phyloP scores from a whole-genome alignment of 1,140 invertebrate species.

The Colletes latitarsis region DNA sequence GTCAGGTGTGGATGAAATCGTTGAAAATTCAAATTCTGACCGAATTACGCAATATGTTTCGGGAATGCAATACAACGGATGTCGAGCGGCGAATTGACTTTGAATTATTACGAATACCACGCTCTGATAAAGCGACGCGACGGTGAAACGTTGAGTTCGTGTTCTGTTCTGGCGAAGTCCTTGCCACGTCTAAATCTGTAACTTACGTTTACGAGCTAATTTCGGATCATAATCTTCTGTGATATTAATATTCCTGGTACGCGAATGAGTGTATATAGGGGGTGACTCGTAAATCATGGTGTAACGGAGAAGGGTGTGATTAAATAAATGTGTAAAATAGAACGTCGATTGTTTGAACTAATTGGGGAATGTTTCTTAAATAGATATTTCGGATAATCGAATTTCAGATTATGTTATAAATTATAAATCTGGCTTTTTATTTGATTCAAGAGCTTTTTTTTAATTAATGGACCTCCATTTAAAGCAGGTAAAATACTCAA shows the following conservation, averaged over 20 bases:
- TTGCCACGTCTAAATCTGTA: neutral
- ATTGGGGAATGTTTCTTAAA: no score
- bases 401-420: no score
- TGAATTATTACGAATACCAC: neutral
- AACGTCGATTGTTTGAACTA: no score
- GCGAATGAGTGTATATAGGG: neutral
- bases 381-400: no score
- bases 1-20: neutral
- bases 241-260: neutral
- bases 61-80: neutral
- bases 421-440: no score
- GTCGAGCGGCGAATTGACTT: neutral
- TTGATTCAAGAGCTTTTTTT: no score
- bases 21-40: conserved; percentile 9
- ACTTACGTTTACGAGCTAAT: conserved; percentile 9
- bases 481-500: no score
- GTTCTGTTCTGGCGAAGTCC: neutral
- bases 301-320: no score
- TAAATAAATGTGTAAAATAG: no score
- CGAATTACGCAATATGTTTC: neutral
- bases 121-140: neutral
- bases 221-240: neutral
- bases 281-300: neutral
- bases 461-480: no score
- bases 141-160: neutral